Evolutionary conservation across 2,888 invertebrate species (phyloP).

Genomic region (Phalangium opilio): DNA sequence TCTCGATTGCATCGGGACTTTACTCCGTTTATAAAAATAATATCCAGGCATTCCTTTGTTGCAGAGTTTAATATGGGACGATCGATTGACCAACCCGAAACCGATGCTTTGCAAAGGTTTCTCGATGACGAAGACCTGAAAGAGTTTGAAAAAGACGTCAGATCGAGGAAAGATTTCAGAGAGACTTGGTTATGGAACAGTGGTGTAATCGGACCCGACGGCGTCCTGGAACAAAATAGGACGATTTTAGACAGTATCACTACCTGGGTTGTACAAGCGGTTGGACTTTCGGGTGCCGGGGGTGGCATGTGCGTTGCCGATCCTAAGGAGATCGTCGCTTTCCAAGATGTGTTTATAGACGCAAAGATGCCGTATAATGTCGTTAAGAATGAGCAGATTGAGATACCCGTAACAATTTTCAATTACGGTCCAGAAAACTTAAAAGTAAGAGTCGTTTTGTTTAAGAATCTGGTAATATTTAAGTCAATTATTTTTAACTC

Average conservation of each 20-base stretch:
- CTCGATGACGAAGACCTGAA: slow-evolving; percentile 6
- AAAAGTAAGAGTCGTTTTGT: slow-evolving; percentile 9
- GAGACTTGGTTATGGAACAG: slow-evolving; percentile 21
- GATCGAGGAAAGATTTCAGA: slow-evolving; percentile 19
- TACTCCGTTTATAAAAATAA: no score
- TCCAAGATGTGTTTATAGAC: slow-evolving; percentile 20
- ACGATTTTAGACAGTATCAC: slow-evolving; percentile 22
- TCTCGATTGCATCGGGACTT: no score
- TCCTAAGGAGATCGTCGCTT: slow-evolving; percentile 14
- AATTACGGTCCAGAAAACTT: slow-evolving; percentile 16
- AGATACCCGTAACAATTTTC: slow-evolving; percentile 21
- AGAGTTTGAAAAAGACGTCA: slow-evolving; percentile 10
- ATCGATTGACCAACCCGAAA: neutral
- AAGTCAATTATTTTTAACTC: no score
- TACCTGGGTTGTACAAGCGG: slow-evolving; percentile 19
- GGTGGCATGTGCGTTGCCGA: slow-evolving; percentile 19
- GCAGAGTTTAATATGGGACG: no score
- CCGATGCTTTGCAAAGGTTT: slow-evolving; percentile 1
- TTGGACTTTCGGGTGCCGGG: slow-evolving; percentile 14
- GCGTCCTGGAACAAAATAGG: slow-evolving; percentile 2
- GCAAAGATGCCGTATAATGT: slow-evolving; percentile 20
- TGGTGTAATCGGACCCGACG: slow-evolving; percentile 12
- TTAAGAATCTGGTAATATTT: no score
- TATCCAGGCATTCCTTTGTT: no score
- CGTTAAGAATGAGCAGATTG: slow-evolving; percentile 22